Percentiles rank a stretch among this genome's conserved stretches.
Conservation (phyloP, 2,888 invertebrate genomes). For the Ormyrus nitidulus region DNA sequence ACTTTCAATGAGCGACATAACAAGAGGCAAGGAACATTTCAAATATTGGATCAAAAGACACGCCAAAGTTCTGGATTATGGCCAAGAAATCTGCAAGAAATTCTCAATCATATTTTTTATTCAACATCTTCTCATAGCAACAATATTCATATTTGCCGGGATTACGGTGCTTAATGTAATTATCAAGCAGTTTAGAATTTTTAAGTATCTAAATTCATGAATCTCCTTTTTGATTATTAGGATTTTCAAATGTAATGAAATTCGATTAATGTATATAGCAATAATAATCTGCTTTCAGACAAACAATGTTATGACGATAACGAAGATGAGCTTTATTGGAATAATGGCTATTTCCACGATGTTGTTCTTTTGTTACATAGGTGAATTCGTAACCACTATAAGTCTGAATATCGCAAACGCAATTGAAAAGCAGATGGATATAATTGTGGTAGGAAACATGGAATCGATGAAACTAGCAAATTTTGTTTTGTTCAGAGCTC, state of each 20-base stretch:
- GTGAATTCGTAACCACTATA: background rate
- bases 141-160: background rate
- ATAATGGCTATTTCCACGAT: background rate
- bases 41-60: background rate
- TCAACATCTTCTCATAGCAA: background rate
- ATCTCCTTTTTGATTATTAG: background rate
- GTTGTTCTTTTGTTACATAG: conserved; percentile 1
- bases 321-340: background rate
- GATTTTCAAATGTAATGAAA: background rate
- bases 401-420: background rate
- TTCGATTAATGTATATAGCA: background rate
- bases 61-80: conserved; percentile 15
- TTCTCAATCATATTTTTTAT: background rate
- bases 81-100: background rate
- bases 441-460: background rate
- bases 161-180: background rate
- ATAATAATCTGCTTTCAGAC: conserved; percentile 2
- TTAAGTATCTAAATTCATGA: background rate
- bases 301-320: background rate
- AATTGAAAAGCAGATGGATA: background rate
- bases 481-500: conserved; percentile 12
- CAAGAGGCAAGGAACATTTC: background rate
- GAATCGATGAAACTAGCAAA: background rate
- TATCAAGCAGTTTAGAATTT: background rate
- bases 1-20: background rate